Base-by-base conservation (phyloP, 1,140 invertebrate genomes). In the Notospermus geniculatus region DNA sequence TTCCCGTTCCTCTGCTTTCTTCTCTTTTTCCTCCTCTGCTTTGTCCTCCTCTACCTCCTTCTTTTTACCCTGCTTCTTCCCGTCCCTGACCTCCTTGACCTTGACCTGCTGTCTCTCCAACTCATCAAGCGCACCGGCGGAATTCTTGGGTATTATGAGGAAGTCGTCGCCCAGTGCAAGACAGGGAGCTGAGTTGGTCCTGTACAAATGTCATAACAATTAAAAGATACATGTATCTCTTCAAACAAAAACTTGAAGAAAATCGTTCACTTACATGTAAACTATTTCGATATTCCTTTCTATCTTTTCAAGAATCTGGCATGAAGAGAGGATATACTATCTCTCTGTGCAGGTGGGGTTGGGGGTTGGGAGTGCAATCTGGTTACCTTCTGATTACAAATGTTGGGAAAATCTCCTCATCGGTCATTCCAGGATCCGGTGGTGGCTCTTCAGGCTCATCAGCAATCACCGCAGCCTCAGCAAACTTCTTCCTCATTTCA, bases 81-180 rank as follows among this genome's bases (percentile, higher is more conserved):
- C 32, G 15, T 7, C 32, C 60, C 68, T 72, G 63, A 65, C 63
- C 60, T 72, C 60, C 29, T 68, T 60, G 7, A 72, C 65, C 57
- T 72, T 67, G n/a, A 32, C 45, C 50, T 70, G 71, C 46, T 73
- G 69, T 56, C 57, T 55, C 28, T 62, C 22, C 28, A 75, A 68
- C 69, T 78, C 76, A 22, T 72, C 63, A 63, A 78, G 71, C 2
- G 74, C 72, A 23, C 63, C 54, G 45, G 68, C 72, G 54, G 69
- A 77, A 50, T 77, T 73, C 41, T 77, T 73, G 11, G 71, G 67
- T 5, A 78, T 68, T 36, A 74, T 54, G 30, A 77, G 54, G 15
- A 73, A 73, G 52, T 75, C 73, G 61, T 76, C 73, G 59, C 66
- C 64, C 13, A 59, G 69, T 11, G 62, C 54, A 22, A 74, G 39